Conservation (phyloP, 1,140 invertebrate species). For the Mya arenaria region DNA sequence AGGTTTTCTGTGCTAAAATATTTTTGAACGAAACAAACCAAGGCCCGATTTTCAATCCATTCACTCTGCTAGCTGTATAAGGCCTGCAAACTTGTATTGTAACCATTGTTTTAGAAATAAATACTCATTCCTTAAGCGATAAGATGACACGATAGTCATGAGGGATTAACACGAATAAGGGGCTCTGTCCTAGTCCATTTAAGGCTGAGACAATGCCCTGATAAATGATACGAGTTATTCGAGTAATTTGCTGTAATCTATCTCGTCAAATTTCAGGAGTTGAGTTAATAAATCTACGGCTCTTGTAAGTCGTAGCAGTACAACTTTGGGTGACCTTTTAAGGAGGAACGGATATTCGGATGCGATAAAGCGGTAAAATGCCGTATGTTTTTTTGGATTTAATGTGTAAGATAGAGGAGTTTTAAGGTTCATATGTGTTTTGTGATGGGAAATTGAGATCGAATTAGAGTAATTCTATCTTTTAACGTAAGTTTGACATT, state of each 20-base stretch:
- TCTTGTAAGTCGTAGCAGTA: background rate
- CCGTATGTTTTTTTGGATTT: background rate
- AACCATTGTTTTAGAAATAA: conserved; percentile 26
- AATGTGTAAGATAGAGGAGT: background rate
- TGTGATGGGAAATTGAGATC: background rate
- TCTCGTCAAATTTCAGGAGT: background rate
- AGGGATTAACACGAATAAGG: conserved; percentile 23
- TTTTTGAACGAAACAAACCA: background rate
- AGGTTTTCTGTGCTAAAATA: background rate
- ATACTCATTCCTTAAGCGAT: background rate
- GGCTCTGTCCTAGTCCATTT: conserved; percentile 5
- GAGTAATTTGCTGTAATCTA: background rate
- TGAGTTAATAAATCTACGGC: conserved; percentile 8
- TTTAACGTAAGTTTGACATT: background rate
- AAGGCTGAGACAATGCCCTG: background rate
- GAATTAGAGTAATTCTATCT: background rate
- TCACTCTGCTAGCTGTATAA: background rate
- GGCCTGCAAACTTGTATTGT: no score
- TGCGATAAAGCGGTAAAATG: background rate
- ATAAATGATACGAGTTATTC: conserved; percentile 17
- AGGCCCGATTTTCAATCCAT: background rate
- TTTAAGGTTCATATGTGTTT: background rate
- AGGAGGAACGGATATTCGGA: background rate
- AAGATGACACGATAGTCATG: conserved; percentile 41
- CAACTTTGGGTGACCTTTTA: background rate